Conservation (phyloP, 2,888 invertebrate genomes). For the Brachynemurus nebulosus region DNA sequence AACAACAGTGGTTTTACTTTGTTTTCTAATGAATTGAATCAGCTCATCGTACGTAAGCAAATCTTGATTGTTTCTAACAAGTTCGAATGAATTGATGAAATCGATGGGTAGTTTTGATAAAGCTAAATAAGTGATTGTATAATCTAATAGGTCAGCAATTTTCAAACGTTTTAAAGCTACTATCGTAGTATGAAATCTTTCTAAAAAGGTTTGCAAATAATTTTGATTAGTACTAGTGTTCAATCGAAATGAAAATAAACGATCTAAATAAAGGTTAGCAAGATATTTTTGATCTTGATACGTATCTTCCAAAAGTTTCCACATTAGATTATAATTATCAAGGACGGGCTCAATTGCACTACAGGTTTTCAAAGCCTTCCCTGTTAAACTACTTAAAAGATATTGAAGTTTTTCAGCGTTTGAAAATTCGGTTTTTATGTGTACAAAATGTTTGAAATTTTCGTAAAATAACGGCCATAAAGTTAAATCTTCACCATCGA, state of each 20-base stretch:
- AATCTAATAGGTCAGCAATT: neutral
- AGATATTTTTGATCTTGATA: neutral
- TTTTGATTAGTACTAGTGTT: neutral
- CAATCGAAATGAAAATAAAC: neutral
- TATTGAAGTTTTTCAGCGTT: conserved; percentile 10
- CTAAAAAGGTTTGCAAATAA: neutral
- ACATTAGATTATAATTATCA: neutral
- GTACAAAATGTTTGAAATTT: conserved; percentile 11
- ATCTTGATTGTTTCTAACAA: too few relatives aligned
- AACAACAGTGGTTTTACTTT: neutral
- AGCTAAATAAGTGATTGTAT: neutral
- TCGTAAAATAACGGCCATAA: conserved; percentile 11
- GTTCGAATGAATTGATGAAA: neutral
- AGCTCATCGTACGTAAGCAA: neutral
- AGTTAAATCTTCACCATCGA: conserved; percentile 8
- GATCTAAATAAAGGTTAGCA: neutral
- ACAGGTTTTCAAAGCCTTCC: neutral
- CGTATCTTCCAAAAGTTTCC: neutral
- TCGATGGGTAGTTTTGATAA: neutral
- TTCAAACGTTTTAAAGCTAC: neutral
- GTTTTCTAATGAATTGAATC: neutral
- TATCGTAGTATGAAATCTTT: neutral
- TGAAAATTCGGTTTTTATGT: conserved; percentile 8
- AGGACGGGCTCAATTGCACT: neutral
- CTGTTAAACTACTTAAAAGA: neutral